Conservation (phyloP, 2,888 invertebrate species). For the Leptinotarsa peninsularis region DNA sequence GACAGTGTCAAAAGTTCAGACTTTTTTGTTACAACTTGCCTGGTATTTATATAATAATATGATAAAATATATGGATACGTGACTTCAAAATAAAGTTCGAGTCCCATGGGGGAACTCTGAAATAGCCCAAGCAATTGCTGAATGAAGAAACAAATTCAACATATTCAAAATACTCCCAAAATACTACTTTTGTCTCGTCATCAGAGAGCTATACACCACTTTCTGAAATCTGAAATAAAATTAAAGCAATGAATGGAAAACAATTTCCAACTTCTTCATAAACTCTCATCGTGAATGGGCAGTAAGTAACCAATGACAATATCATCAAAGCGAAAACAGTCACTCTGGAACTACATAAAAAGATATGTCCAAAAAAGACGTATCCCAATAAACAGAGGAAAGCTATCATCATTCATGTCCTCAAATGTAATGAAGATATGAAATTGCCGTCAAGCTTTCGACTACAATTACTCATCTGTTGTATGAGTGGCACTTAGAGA, state of each 20-base stretch:
- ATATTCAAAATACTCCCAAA: no score
- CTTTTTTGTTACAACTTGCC: no score
- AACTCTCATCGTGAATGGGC: background rate
- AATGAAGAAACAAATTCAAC: slow-evolving; percentile 6
- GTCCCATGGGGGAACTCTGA: no score
- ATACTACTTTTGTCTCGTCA: background rate
- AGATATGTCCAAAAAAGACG: slow-evolving; percentile 20
- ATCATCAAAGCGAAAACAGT: slow-evolving; percentile 13
- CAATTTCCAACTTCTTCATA: background rate
- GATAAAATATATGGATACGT: no score
- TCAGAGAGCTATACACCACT: background rate
- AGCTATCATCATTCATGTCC: slow-evolving; percentile 27
- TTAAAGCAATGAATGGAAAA: slow-evolving; percentile 17
- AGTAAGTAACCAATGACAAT: background rate
- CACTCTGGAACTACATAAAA: slow-evolving; percentile 22
- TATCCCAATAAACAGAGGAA: slow-evolving; percentile 26
- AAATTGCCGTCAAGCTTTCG: slow-evolving; percentile 17
- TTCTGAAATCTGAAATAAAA: slow-evolving; percentile 25
- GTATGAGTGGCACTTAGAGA: slow-evolving; percentile 32
- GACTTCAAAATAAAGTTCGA: no score
- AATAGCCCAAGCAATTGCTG: no score
- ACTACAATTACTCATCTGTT: slow-evolving; percentile 30
- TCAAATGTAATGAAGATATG: slow-evolving; percentile 23
- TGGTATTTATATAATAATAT: no score
- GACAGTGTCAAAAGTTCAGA: no score